Evolutionary conservation across 2,888 invertebrate genomes (phyloP).

Genomic region (Stenoptilia bipunctidactyla): DNA sequence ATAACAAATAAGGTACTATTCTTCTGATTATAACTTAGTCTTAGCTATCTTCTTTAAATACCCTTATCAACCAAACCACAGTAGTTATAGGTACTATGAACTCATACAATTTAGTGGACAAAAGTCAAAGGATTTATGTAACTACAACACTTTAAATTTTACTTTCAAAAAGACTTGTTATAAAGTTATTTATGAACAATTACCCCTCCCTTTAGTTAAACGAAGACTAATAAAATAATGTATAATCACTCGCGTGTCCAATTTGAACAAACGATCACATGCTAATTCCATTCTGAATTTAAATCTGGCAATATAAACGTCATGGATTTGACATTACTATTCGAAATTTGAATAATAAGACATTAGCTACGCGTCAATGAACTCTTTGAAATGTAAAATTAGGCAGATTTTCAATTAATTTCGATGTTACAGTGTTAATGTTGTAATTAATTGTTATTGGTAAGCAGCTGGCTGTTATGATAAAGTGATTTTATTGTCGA

Average conservation of each 20-base stretch:
- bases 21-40: no score
- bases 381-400: slow-evolving; percentile 48
- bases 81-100: no score
- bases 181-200: no score
- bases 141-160: no score
- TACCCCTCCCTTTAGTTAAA: no score
- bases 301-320: slow-evolving; percentile 22
- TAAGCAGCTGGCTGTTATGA: background rate
- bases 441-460: background rate
- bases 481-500: no score
- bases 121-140: no score
- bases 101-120: no score
- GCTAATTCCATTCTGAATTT: slow-evolving; percentile 42
- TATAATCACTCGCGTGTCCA: slow-evolving; percentile 62
- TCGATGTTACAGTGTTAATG: background rate
- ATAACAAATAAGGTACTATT: no score
- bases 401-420: slow-evolving; percentile 24
- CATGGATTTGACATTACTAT: slow-evolving; percentile 64
- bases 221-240: slow-evolving; percentile 22
- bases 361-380: slow-evolving; percentile 43
- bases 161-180: no score
- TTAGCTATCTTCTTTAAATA: no score
- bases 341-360: slow-evolving; percentile 48
- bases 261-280: slow-evolving; percentile 60
- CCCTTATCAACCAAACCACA: no score